phyloP scores from a whole-genome alignment of 2,113 vertebrate genomes.

The Nothocercus nigrocapillus region DNA sequence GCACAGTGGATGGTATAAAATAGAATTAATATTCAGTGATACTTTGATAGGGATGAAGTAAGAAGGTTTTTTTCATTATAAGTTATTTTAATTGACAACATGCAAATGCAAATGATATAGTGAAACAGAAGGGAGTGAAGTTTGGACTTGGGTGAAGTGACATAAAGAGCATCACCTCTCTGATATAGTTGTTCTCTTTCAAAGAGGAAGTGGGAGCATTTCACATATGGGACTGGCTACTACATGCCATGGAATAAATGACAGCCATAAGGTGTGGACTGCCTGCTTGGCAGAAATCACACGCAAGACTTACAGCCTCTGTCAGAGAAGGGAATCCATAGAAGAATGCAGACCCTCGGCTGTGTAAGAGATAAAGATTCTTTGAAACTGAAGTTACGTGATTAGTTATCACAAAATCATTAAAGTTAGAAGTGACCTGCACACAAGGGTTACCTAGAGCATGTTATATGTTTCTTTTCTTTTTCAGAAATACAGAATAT shows the following conservation, averaged over 20 bases:
- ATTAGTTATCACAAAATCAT: not conserved
- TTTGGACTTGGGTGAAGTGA: not conserved
- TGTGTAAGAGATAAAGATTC: not conserved
- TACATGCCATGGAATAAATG: not conserved
- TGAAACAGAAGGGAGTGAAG: not conserved
- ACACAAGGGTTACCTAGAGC: too few relatives aligned
- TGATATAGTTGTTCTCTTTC: not conserved
- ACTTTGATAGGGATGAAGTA: not conserved
- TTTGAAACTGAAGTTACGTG: not conserved
- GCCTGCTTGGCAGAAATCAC: not conserved
- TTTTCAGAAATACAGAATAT: not conserved
- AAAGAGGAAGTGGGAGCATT: not conserved
- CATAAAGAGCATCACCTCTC: not conserved
- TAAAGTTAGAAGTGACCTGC: too few relatives aligned
- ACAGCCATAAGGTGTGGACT: not conserved
- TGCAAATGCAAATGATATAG: not conserved
- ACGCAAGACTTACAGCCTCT: not conserved
- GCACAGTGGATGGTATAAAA: not conserved
- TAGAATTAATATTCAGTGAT: not conserved
- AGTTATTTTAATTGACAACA: not conserved
- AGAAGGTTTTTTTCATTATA: not conserved
- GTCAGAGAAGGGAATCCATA: not conserved
- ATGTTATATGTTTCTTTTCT: accelerated
- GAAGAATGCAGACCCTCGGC: not conserved
- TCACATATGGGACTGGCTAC: not conserved